Evolutionary conservation across 2,797 vertebrate genomes (phyloP).

Genomic region (Gephyroberyx darwinii): DNA sequence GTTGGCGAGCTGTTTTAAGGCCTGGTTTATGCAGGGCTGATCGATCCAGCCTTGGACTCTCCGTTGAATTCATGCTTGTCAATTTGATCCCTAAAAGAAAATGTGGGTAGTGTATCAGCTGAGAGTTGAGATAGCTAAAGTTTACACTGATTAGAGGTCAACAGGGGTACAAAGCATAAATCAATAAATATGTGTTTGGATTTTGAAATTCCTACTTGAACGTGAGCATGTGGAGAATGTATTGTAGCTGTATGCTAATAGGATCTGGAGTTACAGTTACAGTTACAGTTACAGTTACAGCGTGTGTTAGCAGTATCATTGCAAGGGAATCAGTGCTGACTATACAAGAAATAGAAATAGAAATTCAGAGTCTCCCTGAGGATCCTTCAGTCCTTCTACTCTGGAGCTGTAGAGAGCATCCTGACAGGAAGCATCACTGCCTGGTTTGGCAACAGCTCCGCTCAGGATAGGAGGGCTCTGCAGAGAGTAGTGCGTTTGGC

Average conservation of each 20-base stretch:
- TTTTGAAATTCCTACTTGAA: constrained; percentile 37
- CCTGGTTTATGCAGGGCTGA: constrained; percentile 54
- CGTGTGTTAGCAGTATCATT: constrained; percentile 15
- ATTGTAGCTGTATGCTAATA: constrained; percentile 8
- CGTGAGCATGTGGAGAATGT: constrained; percentile 4
- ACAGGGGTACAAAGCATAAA: constrained; percentile 43
- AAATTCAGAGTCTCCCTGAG: too few relatives aligned
- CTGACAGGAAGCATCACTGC: too few relatives aligned
- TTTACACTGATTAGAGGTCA: constrained; percentile 57
- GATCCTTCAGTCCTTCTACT: too few relatives aligned
- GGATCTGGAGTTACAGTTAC: too few relatives aligned
- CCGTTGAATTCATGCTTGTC: constrained; percentile 60
- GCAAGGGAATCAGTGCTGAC: constrained; percentile 45
- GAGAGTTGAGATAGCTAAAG: constrained; percentile 39
- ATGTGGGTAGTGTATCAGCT: constrained; percentile 52
- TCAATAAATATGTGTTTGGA: constrained; percentile 46
- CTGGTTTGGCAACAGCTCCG: too few relatives aligned
- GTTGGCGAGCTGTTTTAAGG: constrained; percentile 52
- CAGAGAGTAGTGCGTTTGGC: too few relatives aligned
- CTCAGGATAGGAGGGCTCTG: too few relatives aligned
- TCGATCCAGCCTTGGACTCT: constrained; percentile 53
- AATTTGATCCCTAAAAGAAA: constrained; percentile 48
- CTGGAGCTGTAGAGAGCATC: too few relatives aligned
- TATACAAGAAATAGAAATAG: neutral
- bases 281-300: constrained; percentile 16